Evolutionary conservation across 2,888 invertebrate species (phyloP).

Genomic region (Empis stercorea): DNA sequence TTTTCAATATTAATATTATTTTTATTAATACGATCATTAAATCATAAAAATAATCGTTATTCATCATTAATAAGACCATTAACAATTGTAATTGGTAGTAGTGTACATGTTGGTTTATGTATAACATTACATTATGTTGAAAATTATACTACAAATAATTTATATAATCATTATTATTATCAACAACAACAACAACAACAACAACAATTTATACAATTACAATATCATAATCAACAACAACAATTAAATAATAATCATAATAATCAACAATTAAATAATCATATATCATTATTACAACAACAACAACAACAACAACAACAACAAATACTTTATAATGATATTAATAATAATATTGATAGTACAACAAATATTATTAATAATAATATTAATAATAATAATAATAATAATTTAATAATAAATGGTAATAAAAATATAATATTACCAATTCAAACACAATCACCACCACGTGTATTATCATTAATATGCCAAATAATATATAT

Average conservation of each 20-base stretch:
- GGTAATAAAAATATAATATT: constrained; percentile 13
- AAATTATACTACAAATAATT: constrained; percentile 31
- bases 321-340: constrained; percentile 6
- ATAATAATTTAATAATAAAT: constrained; percentile 11
- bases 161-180: constrained; percentile 19
- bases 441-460: constrained; percentile 21
- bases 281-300: constrained; percentile 6
- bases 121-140: constrained; percentile 70
- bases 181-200: constrained; percentile 25
- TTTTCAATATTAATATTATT: constrained; percentile 80
- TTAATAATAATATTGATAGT: neutral
- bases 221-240: constrained; percentile 20
- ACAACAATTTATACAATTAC: neutral
- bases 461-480: constrained; percentile 49
- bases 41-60: constrained; percentile 57
- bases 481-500: constrained; percentile 79
- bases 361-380: constrained; percentile 11
- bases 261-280: no score
- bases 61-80: constrained; percentile 62
- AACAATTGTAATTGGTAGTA: constrained; percentile 64
- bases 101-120: constrained; percentile 66
- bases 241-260: no score
- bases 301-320: constrained; percentile 13
- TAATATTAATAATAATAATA: constrained; percentile 18
- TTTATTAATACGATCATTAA: constrained; percentile 64